A percentile compares a stretch with the other conserved stretches of the same genome.
phyloP scores from a whole-genome alignment of 2,888 invertebrate species.

The Netelia fuscicornis region DNA sequence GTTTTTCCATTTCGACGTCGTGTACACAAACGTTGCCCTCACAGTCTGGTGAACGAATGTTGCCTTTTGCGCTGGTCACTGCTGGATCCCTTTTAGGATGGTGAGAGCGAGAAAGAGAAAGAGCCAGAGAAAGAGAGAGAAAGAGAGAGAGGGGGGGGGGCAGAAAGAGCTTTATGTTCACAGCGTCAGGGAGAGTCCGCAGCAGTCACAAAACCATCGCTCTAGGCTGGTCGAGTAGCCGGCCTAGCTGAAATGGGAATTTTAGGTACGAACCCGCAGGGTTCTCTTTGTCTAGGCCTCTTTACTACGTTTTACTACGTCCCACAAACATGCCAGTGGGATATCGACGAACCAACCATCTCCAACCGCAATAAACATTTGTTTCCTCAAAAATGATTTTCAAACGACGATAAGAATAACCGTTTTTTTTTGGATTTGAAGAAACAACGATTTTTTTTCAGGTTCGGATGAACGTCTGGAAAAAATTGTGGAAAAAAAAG shows the following conservation, averaged over 20 bases:
- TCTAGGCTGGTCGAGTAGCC: constrained; percentile 21
- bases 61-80: constrained; percentile 52
- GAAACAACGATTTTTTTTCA: background rate
- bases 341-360: constrained; percentile 7
- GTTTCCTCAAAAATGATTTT: too few relatives aligned
- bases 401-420: too few relatives aligned
- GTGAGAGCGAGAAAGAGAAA: background rate
- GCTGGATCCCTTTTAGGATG: background rate
- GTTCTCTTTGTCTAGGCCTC: constrained; percentile 13
- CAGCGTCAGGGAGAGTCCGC: constrained; percentile 12
- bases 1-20: constrained; percentile 39
- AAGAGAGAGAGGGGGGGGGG: background rate
- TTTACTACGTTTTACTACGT: background rate
- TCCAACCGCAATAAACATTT: background rate
- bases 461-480: too few relatives aligned
- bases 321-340: constrained; percentile 10
- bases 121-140: too few relatives aligned
- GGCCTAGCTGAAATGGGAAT: constrained; percentile 14
- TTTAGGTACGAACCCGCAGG: constrained; percentile 6
- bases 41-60: constrained; percentile 43
- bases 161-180: constrained; percentile 20
- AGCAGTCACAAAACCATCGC: constrained; percentile 5
- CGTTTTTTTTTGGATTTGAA: background rate
- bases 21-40: background rate
- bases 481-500: constrained; percentile 42